Evolutionary conservation across 1,140 invertebrate species (phyloP), one percentile per base, ranked within the genome.

Genomic region (Euwallacea fornicatus): DNA sequence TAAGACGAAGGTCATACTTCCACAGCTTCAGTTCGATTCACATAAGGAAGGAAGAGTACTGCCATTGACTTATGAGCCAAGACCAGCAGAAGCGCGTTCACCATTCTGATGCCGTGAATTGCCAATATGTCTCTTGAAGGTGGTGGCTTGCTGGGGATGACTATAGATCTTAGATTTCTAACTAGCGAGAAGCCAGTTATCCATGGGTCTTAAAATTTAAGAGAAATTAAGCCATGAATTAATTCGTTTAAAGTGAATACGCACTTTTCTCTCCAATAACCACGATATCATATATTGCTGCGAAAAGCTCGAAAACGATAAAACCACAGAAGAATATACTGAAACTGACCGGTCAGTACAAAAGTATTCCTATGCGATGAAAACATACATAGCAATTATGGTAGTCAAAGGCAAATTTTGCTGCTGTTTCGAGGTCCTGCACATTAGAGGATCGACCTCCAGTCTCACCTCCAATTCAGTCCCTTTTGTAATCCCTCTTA

Each of bases 31-130:
- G 89, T 89, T 71, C 90, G 86, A 72, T 92, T 92, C 2, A 86
- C 76, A 74, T 87, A 91, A 41, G 90, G 89, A 68, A 85, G 86
- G 75, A 89, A 91, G 46, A 91, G 89, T 71, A 90, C 76, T 0
- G 90, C 89, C 87, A 92, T 88, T 2, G 89, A 89, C 77, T 92
- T 92, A 73, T 92, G 91, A 0, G 88, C 86, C 0, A 89, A 33
- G 7, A 91, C 76, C 46, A 92, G 77, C 74, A 89, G 84, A 0
- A 88, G 60, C 6, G 89, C 89, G 74, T 91, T 91, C 2, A 91
- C 73, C 10, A 87, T 86, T 77, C 90, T 82, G 10, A 91, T 85
- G 0, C 89, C 89, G 77, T 92, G 90, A 2, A 91, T 82, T 2
- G 86, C 85, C 58, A 85, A 84, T 42, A 91, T 87, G 73, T 89